Evolutionary conservation across 2,888 invertebrate species (phyloP), one percentile per base, ranked within the genome.

Genomic region (Papilio demoleus): DNA sequence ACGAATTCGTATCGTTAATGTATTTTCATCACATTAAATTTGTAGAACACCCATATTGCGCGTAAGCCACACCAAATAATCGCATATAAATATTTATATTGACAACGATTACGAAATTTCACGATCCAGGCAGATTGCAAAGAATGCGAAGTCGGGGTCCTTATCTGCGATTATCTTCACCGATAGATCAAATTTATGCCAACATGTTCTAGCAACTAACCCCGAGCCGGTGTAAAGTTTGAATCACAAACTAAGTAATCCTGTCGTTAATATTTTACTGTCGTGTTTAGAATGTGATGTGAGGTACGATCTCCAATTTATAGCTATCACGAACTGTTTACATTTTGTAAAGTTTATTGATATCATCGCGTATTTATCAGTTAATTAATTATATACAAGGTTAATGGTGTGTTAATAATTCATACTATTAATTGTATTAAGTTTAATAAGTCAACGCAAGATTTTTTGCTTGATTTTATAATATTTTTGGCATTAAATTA

Each of bases 221-320:
- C 19, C 6, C 45, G 19, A 45, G 45, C 45, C 11, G 9, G 0
- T 9, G 11, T 9, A 8, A 45, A 45, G 12, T 45, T 45, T 45
- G 19, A 22, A 19, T 45, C 2, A 27, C 31, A 53, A 8, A 53
- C 31, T 31, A 53, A 14, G 50, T 50, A 50, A n/a, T 53, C 53
- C n/a, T 53, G 14, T 9, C 27, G 27, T 53, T 53, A 53, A 53
- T 53, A 53, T 53, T 53, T 53, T 53, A 53, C n/a, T 53, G 53
- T 31, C 53, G 53, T 31, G 31, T 31, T 53, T 53, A 53, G 50
- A 50, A 53, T 53, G 53, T 53, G 53, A 53, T 31, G 27, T 17
- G 53, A 8, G 5, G 27, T 50, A 17, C 27, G 31, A 53, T 53
- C 31, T 31, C n/a, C 53, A 53, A 53, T 53, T 53, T 53, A 53